Evolutionary conservation across 2,797 vertebrate species (phyloP).

Genomic region (Amniataba percoides): DNA sequence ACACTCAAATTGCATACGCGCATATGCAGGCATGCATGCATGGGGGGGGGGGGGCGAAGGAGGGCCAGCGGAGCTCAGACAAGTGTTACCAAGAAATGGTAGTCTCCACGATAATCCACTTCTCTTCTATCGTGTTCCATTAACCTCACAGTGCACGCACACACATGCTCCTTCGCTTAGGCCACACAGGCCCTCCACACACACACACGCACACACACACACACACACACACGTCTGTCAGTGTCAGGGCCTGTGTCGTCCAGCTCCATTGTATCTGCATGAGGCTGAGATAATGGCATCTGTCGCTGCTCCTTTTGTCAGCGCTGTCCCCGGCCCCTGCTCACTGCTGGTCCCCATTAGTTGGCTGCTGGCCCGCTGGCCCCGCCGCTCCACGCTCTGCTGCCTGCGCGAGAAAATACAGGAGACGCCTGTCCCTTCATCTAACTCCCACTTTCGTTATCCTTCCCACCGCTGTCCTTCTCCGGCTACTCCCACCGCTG

Average conservation of each 20-base stretch:
- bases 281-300: slow-evolving; percentile 86
- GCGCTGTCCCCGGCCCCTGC: slow-evolving; percentile 71
- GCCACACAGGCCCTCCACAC: slow-evolving; percentile 23
- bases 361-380: slow-evolving; percentile 81
- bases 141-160: slow-evolving; percentile 77
- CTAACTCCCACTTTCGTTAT: slow-evolving; percentile 62
- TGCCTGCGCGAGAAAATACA: slow-evolving; percentile 79
- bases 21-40: slow-evolving; percentile 57
- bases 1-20: slow-evolving; percentile 56
- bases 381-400: slow-evolving; percentile 76
- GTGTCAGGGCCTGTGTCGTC: slow-evolving; percentile 70
- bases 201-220: slow-evolving; percentile 49
- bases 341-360: slow-evolving; percentile 84
- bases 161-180: slow-evolving; percentile 29
- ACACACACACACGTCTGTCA: slow-evolving; percentile 51
- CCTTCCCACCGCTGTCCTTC: slow-evolving; percentile 41
- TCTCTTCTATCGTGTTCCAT: slow-evolving; percentile 82
- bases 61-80: slow-evolving; percentile 67
- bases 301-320: slow-evolving; percentile 86
- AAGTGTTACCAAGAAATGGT: slow-evolving; percentile 79
- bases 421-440: slow-evolving; percentile 73
- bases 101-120: slow-evolving; percentile 83
- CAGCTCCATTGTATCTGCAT: slow-evolving; percentile 82
- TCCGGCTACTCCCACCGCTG: slow-evolving; percentile 34
- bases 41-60: slow-evolving; percentile 34